Evolutionary conservation across 2,113 vertebrate genomes (phyloP), one percentile per base, ranked within the genome.

Genomic region (Panthera uncia): DNA sequence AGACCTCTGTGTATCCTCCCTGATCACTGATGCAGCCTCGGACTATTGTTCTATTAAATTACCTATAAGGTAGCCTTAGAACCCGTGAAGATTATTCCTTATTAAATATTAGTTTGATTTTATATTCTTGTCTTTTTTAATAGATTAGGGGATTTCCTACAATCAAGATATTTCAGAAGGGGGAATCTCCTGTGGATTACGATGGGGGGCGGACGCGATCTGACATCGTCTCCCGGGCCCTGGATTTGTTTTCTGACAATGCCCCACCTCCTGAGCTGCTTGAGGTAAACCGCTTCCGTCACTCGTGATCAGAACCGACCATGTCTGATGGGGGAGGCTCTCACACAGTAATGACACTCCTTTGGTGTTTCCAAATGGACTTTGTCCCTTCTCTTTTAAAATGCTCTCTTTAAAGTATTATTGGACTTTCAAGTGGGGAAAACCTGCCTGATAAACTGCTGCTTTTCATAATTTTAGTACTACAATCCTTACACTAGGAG

Each of bases 161-260:
- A 63, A 99, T 99, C 98, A 99, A 99, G 98, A 98, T 99, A 86
- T 99, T 99, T 98, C 99, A 99, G 97, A 99, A 99, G 98, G 99
- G 99, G 57, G 99, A 99, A 95, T 99, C 99, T 61, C 99, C 99
- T 0, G 98, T 99, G 97, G 99, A 99, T 98, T 99, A 99, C 87
- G 99, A 99, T 23, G 99, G 99, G 68, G 99, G 99, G 1, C 99
- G 99, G 97, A 98, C 99, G 10, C 99, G 99, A 48, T 98, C 99
- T 0, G 99, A 99, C 98, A 99, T 99, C 3, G 86, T 99, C 50
- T 98, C 99, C 89, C 98, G 98, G 89, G 99, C 99, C 71, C 23
- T 99, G 81, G 99, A 99, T 93, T 98, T 99, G 93, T 99, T 99
- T 98, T 99, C 99, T n/a, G 99, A 99, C 78, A 99, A 99, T 2